Evolutionary conservation across 1,140 invertebrate genomes (phyloP).

Genomic region (Asbolus verrucosus): DNA sequence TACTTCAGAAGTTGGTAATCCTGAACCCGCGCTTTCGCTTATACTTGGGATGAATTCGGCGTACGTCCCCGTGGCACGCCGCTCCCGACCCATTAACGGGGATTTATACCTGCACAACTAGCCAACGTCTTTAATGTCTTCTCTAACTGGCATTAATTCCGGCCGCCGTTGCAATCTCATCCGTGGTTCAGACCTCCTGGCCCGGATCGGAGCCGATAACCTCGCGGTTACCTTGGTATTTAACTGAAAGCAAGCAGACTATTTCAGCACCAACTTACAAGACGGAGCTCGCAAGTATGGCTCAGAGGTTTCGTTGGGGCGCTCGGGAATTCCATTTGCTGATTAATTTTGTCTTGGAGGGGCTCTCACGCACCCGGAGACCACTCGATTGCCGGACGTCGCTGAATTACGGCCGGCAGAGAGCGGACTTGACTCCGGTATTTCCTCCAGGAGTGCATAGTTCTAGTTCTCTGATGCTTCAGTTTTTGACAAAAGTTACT

Average conservation of each 20-base stretch:
- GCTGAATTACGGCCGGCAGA: too few species aligned
- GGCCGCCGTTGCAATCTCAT: conserved; percentile 21
- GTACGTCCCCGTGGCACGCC: conserved; percentile 11
- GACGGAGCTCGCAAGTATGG: conserved; percentile 2
- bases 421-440: too few species aligned
- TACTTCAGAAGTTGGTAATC: conserved; percentile 60
- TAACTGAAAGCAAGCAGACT: conserved; percentile 8
- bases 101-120: conserved; percentile 49
- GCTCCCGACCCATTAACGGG: conserved; percentile 45
- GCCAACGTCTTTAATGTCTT: conserved; percentile 34
- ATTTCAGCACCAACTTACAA: not conserved
- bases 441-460: too few species aligned
- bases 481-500: too few species aligned
- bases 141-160: conserved; percentile 32
- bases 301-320: not conserved
- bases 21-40: conserved; percentile 44
- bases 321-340: conserved; percentile 27
- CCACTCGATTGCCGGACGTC: not conserved
- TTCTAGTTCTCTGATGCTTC: too few species aligned
- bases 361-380: not conserved
- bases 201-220: conserved; percentile 14
- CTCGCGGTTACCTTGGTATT: conserved; percentile 14
- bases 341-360: conserved; percentile 36
- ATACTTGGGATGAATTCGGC: conserved; percentile 47
- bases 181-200: not conserved